Evolutionary conservation across 1,140 invertebrate species (phyloP).

Genomic region (Idris sp.): DNA sequence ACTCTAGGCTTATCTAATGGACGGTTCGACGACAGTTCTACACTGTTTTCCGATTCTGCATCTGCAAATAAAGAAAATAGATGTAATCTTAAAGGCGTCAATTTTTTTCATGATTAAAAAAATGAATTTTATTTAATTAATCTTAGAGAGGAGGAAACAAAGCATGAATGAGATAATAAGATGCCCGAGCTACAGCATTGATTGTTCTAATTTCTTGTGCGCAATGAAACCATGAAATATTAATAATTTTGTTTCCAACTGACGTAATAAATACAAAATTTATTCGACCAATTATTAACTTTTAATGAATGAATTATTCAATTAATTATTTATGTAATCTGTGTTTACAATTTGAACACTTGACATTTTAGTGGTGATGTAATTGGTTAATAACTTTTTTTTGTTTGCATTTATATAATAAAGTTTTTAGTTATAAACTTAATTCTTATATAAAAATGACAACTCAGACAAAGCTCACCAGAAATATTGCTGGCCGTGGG

Average conservation of each 20-base stretch:
- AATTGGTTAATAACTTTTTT: constrained; percentile 21
- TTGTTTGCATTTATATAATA: constrained; percentile 16
- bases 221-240: constrained; percentile 32
- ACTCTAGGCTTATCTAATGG: constrained; percentile 75
- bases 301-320: constrained; percentile 49
- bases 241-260: constrained; percentile 18
- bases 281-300: constrained; percentile 35
- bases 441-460: neutral
- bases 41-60: constrained; percentile 75
- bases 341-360: constrained; percentile 20
- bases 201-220: constrained; percentile 38
- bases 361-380: constrained; percentile 25
- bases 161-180: constrained; percentile 10
- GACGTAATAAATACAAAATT: constrained; percentile 34
- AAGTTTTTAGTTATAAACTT: too few relatives aligned
- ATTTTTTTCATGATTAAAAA: constrained; percentile 8
- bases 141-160: constrained; percentile 2
- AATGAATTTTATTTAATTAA: constrained; percentile 6
- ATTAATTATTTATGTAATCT: constrained; percentile 37
- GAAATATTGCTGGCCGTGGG: constrained; percentile 44
- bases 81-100: constrained; percentile 21
- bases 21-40: constrained; percentile 72
- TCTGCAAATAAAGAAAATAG: constrained; percentile 65
- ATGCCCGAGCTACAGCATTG: too few relatives aligned
- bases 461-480: constrained; percentile 33